Evolutionary conservation across 2,113 vertebrate species (phyloP).

Genomic region (Montifringilla adamsi): DNA sequence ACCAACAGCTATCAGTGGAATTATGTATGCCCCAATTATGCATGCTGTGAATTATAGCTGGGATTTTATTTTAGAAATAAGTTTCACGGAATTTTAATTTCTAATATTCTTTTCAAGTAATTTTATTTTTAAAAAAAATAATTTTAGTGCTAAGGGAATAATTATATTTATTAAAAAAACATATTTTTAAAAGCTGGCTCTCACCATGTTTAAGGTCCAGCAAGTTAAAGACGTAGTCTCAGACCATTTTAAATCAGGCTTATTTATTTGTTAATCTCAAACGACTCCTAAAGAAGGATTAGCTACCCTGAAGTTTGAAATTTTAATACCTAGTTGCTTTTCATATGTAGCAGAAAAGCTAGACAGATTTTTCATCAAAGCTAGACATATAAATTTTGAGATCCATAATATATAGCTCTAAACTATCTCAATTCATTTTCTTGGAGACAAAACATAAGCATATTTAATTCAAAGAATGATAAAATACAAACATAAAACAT

Average conservation of each 20-base stretch:
- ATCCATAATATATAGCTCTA: neutral
- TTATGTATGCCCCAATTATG: neutral
- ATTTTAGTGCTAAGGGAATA: neutral
- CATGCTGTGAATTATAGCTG: neutral
- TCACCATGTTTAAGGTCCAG: neutral
- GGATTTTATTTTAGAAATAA: neutral
- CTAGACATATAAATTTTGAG: neutral
- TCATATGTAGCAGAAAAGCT: conserved; percentile 1
- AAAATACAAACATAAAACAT: neutral
- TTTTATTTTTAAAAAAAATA: neutral
- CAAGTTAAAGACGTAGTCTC: neutral
- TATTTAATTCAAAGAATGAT: neutral
- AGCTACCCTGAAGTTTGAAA: neutral
- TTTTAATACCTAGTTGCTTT: conserved; percentile 7
- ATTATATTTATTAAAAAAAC: neutral
- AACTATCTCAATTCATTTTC: neutral
- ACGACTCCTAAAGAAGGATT: neutral
- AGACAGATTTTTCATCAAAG: conserved; percentile 5
- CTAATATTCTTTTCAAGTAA: neutral
- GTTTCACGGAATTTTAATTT: neutral
- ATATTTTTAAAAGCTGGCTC: neutral
- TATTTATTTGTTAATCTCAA: neutral
- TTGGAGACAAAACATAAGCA: neutral
- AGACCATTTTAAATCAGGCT: neutral
- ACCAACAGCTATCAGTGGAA: neutral